Base-by-base conservation (phyloP, 2,113 vertebrate genomes). In the Coptodon bakossiorum region DNA sequence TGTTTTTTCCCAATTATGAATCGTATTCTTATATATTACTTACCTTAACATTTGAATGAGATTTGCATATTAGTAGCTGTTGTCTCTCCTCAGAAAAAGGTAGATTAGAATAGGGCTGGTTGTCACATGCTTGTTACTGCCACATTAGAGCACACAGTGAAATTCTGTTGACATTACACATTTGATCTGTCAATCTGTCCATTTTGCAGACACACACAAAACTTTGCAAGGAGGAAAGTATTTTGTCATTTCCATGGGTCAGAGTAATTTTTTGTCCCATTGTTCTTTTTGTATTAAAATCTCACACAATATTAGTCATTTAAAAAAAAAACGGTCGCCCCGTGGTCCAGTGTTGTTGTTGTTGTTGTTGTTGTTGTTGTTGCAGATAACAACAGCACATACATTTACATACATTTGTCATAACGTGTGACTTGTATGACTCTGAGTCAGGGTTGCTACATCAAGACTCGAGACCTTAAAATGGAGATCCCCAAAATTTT, bases 271-370 rank as follows among this genome's bases (percentile, higher is more conserved):
- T 61, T 61, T 61, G 57, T 61, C 29, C 57, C 56, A 16, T 31
- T 6, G 56, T 59, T 31, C 8, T 61, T 61, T 61, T 61, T 61
- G 16, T 34, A 19, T 34, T 34, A 61, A 61, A 61, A 61, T 34
- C 29, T 61, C 16, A 61, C 29, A 19, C 29, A 61, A 61, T 61
- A 61, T 34, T 61, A 61, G 31, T 61, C 29, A 34, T 61, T 34
- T 7, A 0, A 1, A 59, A 31, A 10, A 56, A 61, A 61, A n/a
- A 34, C 5, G 3, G 27, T 27, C 27, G 27, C 27, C 27, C 27
- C 1, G 22, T 56, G 53, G 53, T 24, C 22, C 22, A 13, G 22
- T 56, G 54, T 8, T 57, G 54, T 27, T 57, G 54, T 54, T 53
- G 53, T 24, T 24, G 53, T 13, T 27, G 36, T 38, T 38, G 10